Conservation (phyloP, 1,140 invertebrate species). For the Heliconius himera region DNA sequence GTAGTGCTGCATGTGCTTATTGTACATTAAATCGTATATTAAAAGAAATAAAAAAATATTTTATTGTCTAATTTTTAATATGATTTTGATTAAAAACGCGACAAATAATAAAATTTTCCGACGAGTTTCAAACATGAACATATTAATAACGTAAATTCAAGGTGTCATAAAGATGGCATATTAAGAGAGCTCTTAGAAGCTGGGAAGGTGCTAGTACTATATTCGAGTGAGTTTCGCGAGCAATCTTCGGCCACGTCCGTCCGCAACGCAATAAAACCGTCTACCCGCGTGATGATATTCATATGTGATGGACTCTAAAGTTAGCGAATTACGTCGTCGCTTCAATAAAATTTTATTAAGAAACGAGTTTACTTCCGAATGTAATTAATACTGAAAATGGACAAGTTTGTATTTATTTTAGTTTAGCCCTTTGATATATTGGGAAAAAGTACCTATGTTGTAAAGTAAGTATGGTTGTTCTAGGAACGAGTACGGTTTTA, state of each 20-base stretch:
- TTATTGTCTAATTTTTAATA: background rate
- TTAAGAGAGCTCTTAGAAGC: no score
- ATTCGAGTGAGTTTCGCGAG: slow-evolving; percentile 45
- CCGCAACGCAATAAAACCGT: slow-evolving; percentile 68
- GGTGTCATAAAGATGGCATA: no score
- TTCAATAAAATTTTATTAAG: slow-evolving; percentile 31
- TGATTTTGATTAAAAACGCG: slow-evolving; percentile 1
- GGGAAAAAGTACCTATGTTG: no score
- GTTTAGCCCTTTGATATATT: background rate
- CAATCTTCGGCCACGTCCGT: slow-evolving; percentile 66
- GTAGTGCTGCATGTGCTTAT: slow-evolving; percentile 12
- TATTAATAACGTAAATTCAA: no score
- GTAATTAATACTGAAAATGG: background rate
- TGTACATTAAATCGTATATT: background rate
- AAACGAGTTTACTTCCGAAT: slow-evolving; percentile 12
- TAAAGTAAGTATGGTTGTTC: no score
- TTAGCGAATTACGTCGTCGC: slow-evolving; percentile 52
- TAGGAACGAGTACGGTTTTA: background rate
- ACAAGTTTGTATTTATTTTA: background rate
- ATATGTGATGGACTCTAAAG: slow-evolving; percentile 70
- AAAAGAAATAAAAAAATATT: background rate
- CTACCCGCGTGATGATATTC: slow-evolving; percentile 72
- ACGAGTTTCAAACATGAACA: no score
- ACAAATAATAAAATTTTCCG: slow-evolving; percentile 2
- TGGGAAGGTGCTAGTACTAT: no score